Conservation (phyloP, 2,888 invertebrate genomes). For the Cryptus armator region DNA sequence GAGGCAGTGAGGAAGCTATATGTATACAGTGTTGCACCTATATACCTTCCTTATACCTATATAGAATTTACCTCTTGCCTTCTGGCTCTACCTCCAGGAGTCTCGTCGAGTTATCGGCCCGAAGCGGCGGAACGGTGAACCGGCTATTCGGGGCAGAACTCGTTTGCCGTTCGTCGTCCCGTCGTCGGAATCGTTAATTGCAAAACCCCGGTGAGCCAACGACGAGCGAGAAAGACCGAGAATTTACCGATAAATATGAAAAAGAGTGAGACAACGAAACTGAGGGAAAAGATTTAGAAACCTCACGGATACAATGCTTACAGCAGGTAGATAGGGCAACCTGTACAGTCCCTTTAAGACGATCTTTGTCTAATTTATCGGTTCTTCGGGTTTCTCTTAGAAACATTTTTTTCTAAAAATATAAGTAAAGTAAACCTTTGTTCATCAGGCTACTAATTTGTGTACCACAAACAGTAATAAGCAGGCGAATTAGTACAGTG, state of each 20-base stretch:
- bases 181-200: constrained; percentile 65
- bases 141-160: constrained; percentile 71
- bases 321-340: not conserved
- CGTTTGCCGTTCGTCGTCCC: constrained; percentile 66
- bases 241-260: constrained; percentile 28
- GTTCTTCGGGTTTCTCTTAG: not conserved
- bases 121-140: constrained; percentile 69
- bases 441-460: too few species aligned
- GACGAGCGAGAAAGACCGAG: constrained; percentile 5
- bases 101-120: constrained; percentile 65
- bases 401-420: not conserved
- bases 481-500: too few species aligned
- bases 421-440: too few species aligned
- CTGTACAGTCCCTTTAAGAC: not conserved
- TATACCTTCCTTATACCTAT: not conserved
- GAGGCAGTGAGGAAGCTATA: not conserved
- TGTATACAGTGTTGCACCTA: not conserved
- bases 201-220: constrained; percentile 30
- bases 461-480: too few species aligned
- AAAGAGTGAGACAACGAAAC: constrained; percentile 1
- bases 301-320: not conserved
- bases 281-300: not conserved
- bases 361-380: not conserved
- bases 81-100: constrained; percentile 43
- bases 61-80: constrained; percentile 11